Conservation (phyloP, 2,797 vertebrate species). For the Allobates femoralis region DNA sequence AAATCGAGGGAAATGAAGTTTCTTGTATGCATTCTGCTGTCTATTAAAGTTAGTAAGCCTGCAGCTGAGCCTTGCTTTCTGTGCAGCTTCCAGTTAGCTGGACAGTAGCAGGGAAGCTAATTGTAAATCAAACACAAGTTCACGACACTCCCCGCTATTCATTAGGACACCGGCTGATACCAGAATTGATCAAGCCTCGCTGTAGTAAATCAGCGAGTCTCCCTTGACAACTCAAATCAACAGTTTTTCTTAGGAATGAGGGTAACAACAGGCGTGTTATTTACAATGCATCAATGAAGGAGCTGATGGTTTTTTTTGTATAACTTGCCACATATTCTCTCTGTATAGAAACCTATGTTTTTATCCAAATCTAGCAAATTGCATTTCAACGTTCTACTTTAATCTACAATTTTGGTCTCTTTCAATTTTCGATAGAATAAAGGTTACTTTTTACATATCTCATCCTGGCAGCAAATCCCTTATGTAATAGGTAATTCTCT, state of each 20-base stretch:
- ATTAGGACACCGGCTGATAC: conserved; percentile 52
- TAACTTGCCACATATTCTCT: not conserved
- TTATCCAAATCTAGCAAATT: not conserved
- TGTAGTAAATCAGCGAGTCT: conserved; percentile 43
- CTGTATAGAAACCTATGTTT: not conserved
- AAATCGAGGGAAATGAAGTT: conserved; percentile 50
- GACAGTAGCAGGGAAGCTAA: conserved; percentile 54
- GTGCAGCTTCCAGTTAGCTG: conserved; percentile 34
- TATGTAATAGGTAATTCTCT: conserved; percentile 27
- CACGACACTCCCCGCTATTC: conserved; percentile 54
- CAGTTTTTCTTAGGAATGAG: conserved; percentile 36
- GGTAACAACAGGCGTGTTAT: conserved; percentile 39
- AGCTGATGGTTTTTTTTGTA: not conserved
- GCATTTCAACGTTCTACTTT: not conserved
- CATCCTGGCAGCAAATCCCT: conserved; percentile 20
- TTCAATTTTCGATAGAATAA: conserved; percentile 20
- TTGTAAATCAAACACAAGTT: conserved; percentile 49
- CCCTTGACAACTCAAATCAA: conserved; percentile 48
- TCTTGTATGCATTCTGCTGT: conserved; percentile 38
- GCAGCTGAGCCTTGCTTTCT: conserved; percentile 50
- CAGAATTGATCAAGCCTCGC: conserved; percentile 45
- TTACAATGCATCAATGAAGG: conserved; percentile 3
- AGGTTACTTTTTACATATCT: conserved; percentile 31
- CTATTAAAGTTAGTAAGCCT: conserved; percentile 42
- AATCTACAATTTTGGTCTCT: not conserved